These are phyloP conservation scores for Heliconius erato DNA, from an alignment of 2,888 invertebrate species.

Conservation along the genomic window DNA sequence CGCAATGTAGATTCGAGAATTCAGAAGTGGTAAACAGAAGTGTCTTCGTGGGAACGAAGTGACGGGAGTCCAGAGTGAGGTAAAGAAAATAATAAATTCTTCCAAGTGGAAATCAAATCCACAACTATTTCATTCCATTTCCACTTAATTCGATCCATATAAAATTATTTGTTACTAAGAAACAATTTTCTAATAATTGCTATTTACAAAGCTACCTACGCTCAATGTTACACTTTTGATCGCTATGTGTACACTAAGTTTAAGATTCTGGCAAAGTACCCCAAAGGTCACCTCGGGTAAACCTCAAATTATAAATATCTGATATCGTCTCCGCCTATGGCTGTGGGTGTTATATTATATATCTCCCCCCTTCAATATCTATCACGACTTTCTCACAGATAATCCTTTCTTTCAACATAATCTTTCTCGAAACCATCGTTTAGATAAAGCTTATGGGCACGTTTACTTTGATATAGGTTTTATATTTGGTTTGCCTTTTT, in stretches of 20 bases:
- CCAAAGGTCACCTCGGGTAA: constrained; percentile 17
- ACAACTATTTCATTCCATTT: too few relatives aligned
- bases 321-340: constrained; percentile 18
- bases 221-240: neutral
- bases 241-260: neutral
- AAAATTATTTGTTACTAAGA: neutral
- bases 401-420: constrained; percentile 28
- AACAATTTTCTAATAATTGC: neutral
- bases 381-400: neutral
- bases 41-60: too few relatives aligned
- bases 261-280: neutral
- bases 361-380: constrained; percentile 3
- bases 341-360: constrained; percentile 14
- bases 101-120: too few relatives aligned
- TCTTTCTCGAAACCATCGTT: neutral
- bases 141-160: too few relatives aligned
- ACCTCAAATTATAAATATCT: constrained; percentile 22
- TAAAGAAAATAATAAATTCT: too few relatives aligned
- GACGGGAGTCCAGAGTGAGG: too few relatives aligned
- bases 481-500: neutral
- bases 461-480: constrained; percentile 5
- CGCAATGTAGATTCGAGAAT: too few relatives aligned
- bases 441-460: constrained; percentile 9
- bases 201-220: neutral
- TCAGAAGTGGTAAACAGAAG: too few relatives aligned